phyloP scores from a whole-genome alignment of 2,113 vertebrate species.

The Macrotis lagotis region DNA sequence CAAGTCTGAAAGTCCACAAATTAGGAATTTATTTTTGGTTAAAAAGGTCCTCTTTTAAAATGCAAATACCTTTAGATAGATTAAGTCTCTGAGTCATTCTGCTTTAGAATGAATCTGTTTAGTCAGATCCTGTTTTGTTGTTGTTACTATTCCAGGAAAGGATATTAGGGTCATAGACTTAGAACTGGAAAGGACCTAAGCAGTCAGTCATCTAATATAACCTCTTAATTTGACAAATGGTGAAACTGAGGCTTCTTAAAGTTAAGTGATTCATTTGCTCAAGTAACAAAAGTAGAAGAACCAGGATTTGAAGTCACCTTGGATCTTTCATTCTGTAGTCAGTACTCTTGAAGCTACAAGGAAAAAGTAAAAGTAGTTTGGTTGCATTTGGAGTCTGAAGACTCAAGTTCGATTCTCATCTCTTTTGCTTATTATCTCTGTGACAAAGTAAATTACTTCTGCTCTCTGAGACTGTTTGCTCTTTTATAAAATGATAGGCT shows the following conservation, averaged over 20 bases:
- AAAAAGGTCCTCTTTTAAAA: slow-evolving; percentile 43
- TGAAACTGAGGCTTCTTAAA: not conserved
- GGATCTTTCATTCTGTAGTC: not conserved
- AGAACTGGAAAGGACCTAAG: not conserved
- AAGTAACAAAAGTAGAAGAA: not conserved
- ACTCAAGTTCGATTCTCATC: not conserved
- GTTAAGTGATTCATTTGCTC: not conserved
- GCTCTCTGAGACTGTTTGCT: not conserved
- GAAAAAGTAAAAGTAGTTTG: not conserved
- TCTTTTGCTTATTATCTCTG: not conserved
- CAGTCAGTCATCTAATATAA: not conserved
- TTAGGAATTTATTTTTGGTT: slow-evolving; percentile 26
- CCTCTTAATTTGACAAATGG: not conserved
- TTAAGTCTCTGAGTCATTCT: not conserved
- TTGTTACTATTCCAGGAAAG: not conserved
- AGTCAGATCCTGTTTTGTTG: not conserved
- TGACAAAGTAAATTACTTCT: not conserved
- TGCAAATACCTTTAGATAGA: slow-evolving; percentile 8
- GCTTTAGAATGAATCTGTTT: not conserved
- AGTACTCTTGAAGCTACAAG: not conserved
- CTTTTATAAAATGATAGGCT: not conserved
- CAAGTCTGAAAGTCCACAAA: not conserved
- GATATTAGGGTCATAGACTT: not conserved
- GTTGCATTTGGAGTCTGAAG: not conserved
- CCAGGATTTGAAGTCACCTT: not conserved